Conservation (phyloP, 2,113 vertebrate genomes). For the Corvus moneduloides region DNA sequence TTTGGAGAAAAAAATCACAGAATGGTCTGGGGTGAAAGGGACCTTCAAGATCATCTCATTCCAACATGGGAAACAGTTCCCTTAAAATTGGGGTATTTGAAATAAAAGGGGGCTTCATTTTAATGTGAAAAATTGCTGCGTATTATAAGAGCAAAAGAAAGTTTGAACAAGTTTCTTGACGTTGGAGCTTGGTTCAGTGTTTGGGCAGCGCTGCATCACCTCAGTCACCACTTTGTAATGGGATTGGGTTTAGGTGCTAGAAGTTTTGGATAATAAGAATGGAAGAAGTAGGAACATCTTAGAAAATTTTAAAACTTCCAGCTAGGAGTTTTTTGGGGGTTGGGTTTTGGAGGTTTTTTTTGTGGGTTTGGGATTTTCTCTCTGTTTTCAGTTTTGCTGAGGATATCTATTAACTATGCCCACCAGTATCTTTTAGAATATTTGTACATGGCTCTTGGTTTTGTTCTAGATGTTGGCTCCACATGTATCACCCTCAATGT, state of each 20-base stretch:
- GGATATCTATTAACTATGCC: rapidly evolving
- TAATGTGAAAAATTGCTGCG: not conserved
- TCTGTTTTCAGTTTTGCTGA: not conserved
- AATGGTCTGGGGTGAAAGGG: not conserved
- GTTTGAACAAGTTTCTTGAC: not conserved
- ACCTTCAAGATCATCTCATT: not conserved
- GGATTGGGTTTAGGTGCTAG: not conserved
- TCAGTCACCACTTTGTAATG: not conserved
- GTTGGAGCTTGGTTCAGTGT: not conserved
- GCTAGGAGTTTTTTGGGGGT: not conserved
- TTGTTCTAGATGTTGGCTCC: not conserved
- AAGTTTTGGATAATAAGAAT: not conserved
- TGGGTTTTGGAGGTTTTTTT: not conserved
- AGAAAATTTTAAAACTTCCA: not conserved
- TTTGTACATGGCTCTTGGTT: not conserved
- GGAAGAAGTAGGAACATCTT: not conserved
- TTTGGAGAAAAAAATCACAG: not conserved
- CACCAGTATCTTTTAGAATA: not conserved
- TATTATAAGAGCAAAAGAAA: not conserved
- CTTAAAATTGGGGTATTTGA: not conserved
- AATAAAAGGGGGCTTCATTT: not conserved
- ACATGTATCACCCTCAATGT: not conserved
- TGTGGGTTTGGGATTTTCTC: not conserved
- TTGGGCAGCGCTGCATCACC: not conserved
- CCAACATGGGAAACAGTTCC: not conserved